Evolutionary conservation across 2,797 vertebrate species (phyloP).

Genomic region (Chelidonichthys spinosus): DNA sequence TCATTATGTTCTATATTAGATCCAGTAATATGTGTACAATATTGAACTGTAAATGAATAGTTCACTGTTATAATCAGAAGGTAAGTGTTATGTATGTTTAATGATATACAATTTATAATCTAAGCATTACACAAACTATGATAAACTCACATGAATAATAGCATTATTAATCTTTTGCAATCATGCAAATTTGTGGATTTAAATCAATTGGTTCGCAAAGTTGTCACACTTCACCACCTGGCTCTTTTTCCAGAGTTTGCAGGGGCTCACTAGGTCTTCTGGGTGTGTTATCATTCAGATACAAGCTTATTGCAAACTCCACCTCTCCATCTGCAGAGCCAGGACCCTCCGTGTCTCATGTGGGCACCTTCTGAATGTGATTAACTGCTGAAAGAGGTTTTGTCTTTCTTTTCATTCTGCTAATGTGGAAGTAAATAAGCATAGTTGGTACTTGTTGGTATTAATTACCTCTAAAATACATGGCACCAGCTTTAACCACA

Average conservation of each 20-base stretch:
- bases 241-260: not conserved
- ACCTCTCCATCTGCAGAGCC: not conserved
- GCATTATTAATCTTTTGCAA: not conserved
- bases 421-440: slow-evolving; percentile 18
- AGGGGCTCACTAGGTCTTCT: not conserved
- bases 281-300: not conserved
- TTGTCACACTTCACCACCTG: not conserved
- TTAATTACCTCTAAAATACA: slow-evolving; percentile 62
- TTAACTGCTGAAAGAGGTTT: slow-evolving; percentile 12
- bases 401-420: slow-evolving; percentile 34
- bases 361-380: slow-evolving; percentile 8
- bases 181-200: not conserved
- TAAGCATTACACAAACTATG: not conserved
- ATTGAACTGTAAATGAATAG: too few species aligned
- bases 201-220: not conserved
- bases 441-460: slow-evolving; percentile 39
- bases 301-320: not conserved
- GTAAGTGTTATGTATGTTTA: too few species aligned
- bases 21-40: too few species aligned
- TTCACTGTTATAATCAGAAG: too few species aligned
- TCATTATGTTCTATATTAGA: too few species aligned
- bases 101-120: too few species aligned
- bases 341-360: not conserved
- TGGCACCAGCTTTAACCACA: slow-evolving; percentile 61
- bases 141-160: not conserved